Evolutionary conservation across 2,888 invertebrate genomes (phyloP), one percentile per base, ranked within the genome.

Genomic region (Lycia hirtaria): DNA sequence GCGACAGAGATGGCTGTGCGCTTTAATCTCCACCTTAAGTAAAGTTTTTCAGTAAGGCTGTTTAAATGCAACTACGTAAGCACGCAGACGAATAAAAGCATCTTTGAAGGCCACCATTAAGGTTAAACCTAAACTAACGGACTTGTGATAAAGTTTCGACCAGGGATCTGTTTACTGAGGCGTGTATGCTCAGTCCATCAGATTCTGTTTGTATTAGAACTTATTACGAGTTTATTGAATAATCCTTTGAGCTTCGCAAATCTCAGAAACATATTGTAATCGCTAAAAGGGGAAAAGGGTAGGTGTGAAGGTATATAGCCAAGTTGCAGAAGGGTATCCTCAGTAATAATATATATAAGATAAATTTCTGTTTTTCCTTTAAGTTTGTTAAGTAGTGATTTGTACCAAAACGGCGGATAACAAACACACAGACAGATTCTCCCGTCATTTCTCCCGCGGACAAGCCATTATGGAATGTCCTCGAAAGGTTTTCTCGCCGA

Each of bases 111-210:
- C 6, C 15, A 17, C 33, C 17, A 43, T 49, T 56, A 41, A 28
- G 26, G 40, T 40, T 35, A 40, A 28, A 33, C 56, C 56, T 56
- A 56, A 56, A 56, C 56, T 45, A 56, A 51, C 56, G 40, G 35
- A 48, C 41, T 20, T 40, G 32, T 32, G 37, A 50, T 20, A 24
- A 45, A 50, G 44, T 51, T 45, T 56, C 19, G 30, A 7, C 35
- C 12, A 32, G 40, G 56, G 45, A 50, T 33, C 40, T 26, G 50
- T 56, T 51, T 51, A 38, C 32, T 38, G 19, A 51, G 56, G 51
- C 45, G 19, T 56, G 43, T 48, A 28, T 44, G 44, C 22, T 37
- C 35, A 24, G 44, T 12, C 35, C 30, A 20, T 50, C 40, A 40
- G 30, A 38, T 30, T 50, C 14, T 50, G 50, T 50, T 40, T 50